Evolutionary conservation across 2,888 invertebrate genomes (phyloP), one percentile per base, ranked within the genome.

Genomic region (Melolontha melolontha): DNA sequence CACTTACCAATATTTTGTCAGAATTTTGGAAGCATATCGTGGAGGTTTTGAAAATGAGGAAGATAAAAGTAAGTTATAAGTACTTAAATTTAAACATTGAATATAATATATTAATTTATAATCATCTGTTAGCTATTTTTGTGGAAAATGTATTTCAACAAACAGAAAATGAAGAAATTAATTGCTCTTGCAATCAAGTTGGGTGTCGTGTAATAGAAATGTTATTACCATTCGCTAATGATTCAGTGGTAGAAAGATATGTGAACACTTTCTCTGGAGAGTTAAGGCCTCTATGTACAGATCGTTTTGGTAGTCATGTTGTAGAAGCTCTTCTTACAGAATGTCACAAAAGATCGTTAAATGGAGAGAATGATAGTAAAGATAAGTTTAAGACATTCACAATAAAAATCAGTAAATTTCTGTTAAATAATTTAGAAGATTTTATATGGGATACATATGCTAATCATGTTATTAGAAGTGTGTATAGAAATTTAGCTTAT

Each of bases 341-440:
- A 10, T 85, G 88, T 5, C 87, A 87, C 47, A 82, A 84, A 27
- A 81, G 88, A 76, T 88, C 88, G 0, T 86, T 85, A 50, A 70
- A 67, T 44, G 64, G 49, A 44, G 66, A 75, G 42, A 40, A 70
- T 51, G 75, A 75, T 39, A 71, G 76, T 54, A 74, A 86, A n/a
- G 76, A 84, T 39, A 85, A 83, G 50, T 92, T 91, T 73, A 84
- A 87, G 1, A 84, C 87, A 10, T 92, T 92, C 79, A 87, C 91
- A 0, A 71, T 91, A 11, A 93, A 91, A 81, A 84, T 92, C 2
- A 87, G 90, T 68, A 92, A 89, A 83, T 95, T 92, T 81, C 85
- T 91, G 17, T 81, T 94, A 0, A 95, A 95, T 80, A 95, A 95
- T 84, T 84, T 94, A 67, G 95, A 95, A 79, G 94, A 95, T 77